These are phyloP conservation scores for Coregonus ussuriensis DNA, from an alignment of 2,797 vertebrate genomes.

Conservation along the genomic window DNA sequence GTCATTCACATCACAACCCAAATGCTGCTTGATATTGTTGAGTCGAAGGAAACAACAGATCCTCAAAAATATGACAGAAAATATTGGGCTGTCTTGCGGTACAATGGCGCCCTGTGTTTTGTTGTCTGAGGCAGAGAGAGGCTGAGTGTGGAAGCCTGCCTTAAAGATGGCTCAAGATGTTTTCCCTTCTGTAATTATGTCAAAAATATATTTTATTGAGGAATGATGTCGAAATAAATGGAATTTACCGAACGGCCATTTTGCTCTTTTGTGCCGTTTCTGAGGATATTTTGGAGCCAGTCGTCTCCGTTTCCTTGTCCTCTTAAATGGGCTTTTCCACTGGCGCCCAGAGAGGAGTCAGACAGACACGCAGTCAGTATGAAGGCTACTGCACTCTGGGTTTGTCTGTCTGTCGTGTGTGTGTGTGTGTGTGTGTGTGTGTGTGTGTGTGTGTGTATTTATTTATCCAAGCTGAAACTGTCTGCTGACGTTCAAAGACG, in stretches of 20 bases:
- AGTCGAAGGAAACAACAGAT: conserved; percentile 40
- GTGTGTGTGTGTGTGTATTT: background rate
- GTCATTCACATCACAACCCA: conserved; percentile 15
- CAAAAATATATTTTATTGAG: conserved; percentile 76
- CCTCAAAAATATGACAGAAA: conserved; percentile 48
- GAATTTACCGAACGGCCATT: conserved; percentile 45
- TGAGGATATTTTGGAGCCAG: conserved; percentile 32
- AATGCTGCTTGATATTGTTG: background rate
- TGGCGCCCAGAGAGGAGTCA: conserved; percentile 29
- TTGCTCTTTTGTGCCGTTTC: conserved; percentile 25
- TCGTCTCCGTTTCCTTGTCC: conserved; percentile 22
- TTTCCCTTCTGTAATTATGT: conserved; percentile 76
- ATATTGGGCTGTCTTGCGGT: conserved; percentile 38
- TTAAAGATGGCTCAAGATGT: conserved; percentile 48
- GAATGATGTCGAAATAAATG: conserved; percentile 69
- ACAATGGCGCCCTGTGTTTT: conserved; percentile 43
- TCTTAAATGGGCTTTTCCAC: conserved; percentile 40
- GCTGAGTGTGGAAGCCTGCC: conserved; percentile 18
- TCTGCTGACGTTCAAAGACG: conserved; percentile 42
- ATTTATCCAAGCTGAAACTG: conserved; percentile 27
- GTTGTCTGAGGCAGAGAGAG: conserved; percentile 45
- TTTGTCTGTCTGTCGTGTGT: background rate
- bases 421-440: conserved; percentile 15
- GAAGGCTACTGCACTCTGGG: background rate
- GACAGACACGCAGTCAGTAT: background rate